Percentiles rank a stretch among this genome's conserved stretches.
Conservation (phyloP, 2,888 invertebrate genomes). For the Cistogaster globosa region DNA sequence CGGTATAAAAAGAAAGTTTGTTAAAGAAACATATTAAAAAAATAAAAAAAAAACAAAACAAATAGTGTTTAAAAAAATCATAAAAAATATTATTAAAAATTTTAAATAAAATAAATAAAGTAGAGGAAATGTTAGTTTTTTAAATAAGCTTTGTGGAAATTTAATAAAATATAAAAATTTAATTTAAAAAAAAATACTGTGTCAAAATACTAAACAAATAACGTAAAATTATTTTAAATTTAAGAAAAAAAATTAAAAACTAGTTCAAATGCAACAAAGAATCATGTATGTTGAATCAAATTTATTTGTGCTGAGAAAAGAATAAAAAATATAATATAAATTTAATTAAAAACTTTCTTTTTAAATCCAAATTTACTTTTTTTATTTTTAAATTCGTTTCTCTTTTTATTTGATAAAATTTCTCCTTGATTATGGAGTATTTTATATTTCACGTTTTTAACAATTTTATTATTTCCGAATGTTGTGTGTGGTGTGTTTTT, state of each 20-base stretch:
- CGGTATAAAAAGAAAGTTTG: slow-evolving; percentile 63
- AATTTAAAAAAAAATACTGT: neutral
- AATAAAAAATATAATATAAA: slow-evolving; percentile 31
- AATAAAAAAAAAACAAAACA: neutral
- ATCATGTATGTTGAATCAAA: slow-evolving; percentile 23
- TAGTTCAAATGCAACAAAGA: slow-evolving; percentile 8
- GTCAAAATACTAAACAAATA: neutral
- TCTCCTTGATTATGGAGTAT: neutral
- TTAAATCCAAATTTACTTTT: slow-evolving; percentile 17
- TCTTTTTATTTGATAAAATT: neutral
- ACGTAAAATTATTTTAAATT: no score
- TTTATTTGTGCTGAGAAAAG: neutral
- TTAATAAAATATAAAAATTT: neutral
- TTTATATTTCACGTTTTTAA: neutral
- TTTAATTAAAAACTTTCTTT: slow-evolving; percentile 41
- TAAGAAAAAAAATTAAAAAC: neutral
- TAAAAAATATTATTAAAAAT: slow-evolving; percentile 28
- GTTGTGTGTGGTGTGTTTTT: slow-evolving; percentile 32
- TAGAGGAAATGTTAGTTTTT: neutral
- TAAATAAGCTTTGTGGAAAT: neutral
- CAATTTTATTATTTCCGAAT: slow-evolving; percentile 4
- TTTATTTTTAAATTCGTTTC: slow-evolving; percentile 18
- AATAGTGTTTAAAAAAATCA: slow-evolving; percentile 57
- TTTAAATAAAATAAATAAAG: slow-evolving; percentile 16
- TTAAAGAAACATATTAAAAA: slow-evolving; percentile 15